Base-by-base conservation (phyloP, 35 echinoderm and acorn worm species). In the Apostichopus japonicus region DNA sequence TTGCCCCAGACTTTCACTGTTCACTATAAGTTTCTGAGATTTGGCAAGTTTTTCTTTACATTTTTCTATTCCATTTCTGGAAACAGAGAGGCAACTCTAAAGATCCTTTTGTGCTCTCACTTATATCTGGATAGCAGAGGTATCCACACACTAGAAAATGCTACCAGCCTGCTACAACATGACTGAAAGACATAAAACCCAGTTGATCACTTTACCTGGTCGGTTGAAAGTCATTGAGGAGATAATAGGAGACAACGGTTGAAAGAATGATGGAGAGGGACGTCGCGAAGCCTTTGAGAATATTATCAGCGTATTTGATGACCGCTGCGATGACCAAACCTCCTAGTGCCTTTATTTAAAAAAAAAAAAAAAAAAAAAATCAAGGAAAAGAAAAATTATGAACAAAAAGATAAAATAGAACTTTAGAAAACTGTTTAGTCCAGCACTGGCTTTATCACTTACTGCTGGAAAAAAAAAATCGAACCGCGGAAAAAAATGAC, bases 251-350 rank as follows among this genome's bases (percentile, higher is more conserved):
- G 22, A 96, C 87, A 15, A 92, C 17, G 0, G 95, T 96, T 54
- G 97, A 99, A 55, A 99, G 79, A 22, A 99, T 99, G 44, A 99
- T 99, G 14, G 97, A 99, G 63, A 99, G 87, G 9, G 97, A 99
- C 16, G 97, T 99, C 0, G 97, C 95, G 90, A 99, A 99, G 25
- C 97, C 97, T 90, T 99, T 99, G 59, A 99, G 84, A 80, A 99
- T 99, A 76, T 99, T 99, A 61, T 99, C 97, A 21, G 97, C 97
- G 80, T 99, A 99, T 72, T 99, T 99, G 77, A 99, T 99, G 11
- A 99, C 97, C 79, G 95, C 97, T 27, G 97, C 97, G 58, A 99
- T 95, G 13, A 96, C 79, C 16, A 99, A 88, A 84, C 97, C 97
- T 86, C 97, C 95, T 92, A 94, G 92, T 25, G 97, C 97, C 97